Evolutionary conservation across 2,797 vertebrate genomes (phyloP).

Genomic region (Malacoraja senta): DNA sequence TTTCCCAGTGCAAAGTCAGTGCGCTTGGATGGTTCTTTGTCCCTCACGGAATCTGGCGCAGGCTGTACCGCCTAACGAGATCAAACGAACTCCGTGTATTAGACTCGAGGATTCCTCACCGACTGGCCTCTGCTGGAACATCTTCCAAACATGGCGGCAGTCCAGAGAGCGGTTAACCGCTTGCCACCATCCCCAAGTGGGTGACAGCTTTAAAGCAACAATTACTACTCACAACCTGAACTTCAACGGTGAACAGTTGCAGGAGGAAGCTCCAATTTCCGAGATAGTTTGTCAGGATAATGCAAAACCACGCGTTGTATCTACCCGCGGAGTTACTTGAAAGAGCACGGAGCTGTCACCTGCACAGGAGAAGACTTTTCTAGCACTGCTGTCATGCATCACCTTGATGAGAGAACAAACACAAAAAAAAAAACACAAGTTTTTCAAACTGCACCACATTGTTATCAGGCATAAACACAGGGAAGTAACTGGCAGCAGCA

Average conservation of each 20-base stretch:
- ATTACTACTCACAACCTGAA: too few relatives aligned
- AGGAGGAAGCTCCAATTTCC: neutral
- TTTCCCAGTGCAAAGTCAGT: too few relatives aligned
- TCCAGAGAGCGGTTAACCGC: too few relatives aligned
- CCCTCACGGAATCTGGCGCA: too few relatives aligned
- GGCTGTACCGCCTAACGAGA: too few relatives aligned
- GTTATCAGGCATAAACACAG: neutral
- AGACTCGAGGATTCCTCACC: too few relatives aligned
- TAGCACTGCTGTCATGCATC: neutral
- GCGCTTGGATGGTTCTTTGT: too few relatives aligned
- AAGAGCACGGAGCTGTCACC: neutral
- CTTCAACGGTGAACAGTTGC: neutral
- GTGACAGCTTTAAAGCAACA: too few relatives aligned
- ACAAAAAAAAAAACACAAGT: neutral
- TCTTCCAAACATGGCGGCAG: too few relatives aligned
- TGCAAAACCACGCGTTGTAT: neutral
- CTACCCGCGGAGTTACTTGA: conserved; percentile 9
- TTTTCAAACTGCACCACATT: conserved; percentile 10
- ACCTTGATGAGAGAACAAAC: conserved; percentile 3
- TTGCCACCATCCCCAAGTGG: too few relatives aligned
- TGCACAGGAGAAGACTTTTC: neutral
- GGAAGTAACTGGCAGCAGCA: neutral
- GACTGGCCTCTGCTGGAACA: too few relatives aligned
- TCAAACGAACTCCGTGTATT: too few relatives aligned
- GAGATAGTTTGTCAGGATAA: neutral